Base-by-base conservation (phyloP, 2,113 vertebrate genomes). In the Calidris pugnax region DNA sequence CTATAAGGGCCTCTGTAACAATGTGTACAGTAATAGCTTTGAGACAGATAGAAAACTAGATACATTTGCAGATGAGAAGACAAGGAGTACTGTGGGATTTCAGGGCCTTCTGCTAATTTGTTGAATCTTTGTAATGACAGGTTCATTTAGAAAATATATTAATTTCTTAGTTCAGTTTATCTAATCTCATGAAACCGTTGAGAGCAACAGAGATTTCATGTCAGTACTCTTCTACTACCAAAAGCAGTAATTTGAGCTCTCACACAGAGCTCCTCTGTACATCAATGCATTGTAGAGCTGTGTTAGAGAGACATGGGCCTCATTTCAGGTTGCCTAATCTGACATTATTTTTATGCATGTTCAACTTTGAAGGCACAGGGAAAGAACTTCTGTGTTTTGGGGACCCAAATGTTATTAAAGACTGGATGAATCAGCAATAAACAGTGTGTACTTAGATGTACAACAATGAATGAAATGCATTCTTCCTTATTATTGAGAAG, bases 381-480 rank as follows among this genome's bases (percentile, higher is more conserved):
- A 78, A 93, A 93, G 67, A 91, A 18, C 24, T 80, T 88, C 84
- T 89, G 66, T 93, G 50, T 69, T 92, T 97, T 82, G 47, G 32
- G 51, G 73, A 64, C 97, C 79, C 82, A 48, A 86, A 83, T 94
- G 76, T 97, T 95, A 82, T 45, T 27, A 56, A 94, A 78, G 85
- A 45, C 56, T 51, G 85, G 24, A 84, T 92, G 82, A 97, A 93
- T 95, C 85, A 88, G 23, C 80, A 97, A 94, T 81, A 84, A 91
- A 51, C 45, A 76, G 27, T 47, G 35, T 35, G 45, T 51, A 59
- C 63, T 87, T 74, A 81, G 57, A 67, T 21, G 32, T n/a, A 48
- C 43, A 82, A 71, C 3, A 37, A 94, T 75, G 60, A 92, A 92
- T 62, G 35, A 96, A 93, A 50, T 4, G n/a, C 57, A 62, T 50